Percentiles rank a stretch among this genome's conserved stretches.
Conservation (phyloP, 2,113 vertebrate genomes). For the Istiophorus platypterus region DNA sequence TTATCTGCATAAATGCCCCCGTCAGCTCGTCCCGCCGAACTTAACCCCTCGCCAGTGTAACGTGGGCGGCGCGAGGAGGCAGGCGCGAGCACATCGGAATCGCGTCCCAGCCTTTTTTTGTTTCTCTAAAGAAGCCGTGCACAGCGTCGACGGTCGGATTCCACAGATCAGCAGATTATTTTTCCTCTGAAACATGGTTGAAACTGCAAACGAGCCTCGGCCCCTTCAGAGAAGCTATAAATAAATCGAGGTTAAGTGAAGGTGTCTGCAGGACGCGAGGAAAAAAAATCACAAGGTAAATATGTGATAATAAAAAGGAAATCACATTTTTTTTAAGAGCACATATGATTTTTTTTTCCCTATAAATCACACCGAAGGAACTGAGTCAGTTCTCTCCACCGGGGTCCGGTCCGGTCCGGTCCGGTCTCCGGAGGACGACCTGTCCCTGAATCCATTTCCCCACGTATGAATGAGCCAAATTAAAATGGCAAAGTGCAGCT, state of each 20-base stretch:
- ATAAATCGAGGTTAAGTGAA: neutral
- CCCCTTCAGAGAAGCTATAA: neutral
- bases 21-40: neutral
- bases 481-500: constrained; percentile 37
- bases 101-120: too few relatives aligned
- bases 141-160: neutral
- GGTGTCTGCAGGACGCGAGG: neutral
- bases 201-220: neutral
- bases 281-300: too few relatives aligned
- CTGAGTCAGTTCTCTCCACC: too few relatives aligned
- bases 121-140: too few relatives aligned
- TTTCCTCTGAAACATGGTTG: neutral
- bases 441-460: constrained; percentile 3
- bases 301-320: too few relatives aligned
- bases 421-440: constrained; percentile 21
- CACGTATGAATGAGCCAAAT: constrained; percentile 25
- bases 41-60: neutral
- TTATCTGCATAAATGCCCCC: constrained; percentile 68
- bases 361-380: too few relatives aligned
- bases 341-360: too few relatives aligned
- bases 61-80: too few relatives aligned
- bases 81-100: constrained; percentile 13
- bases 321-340: too few relatives aligned
- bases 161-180: neutral
- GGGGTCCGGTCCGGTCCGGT: neutral